A percentile compares a stretch with the other conserved stretches of the same genome.
Evolutionary conservation across 2,888 invertebrate species (phyloP).

Genomic region (Yponomeuta cagnagella): DNA sequence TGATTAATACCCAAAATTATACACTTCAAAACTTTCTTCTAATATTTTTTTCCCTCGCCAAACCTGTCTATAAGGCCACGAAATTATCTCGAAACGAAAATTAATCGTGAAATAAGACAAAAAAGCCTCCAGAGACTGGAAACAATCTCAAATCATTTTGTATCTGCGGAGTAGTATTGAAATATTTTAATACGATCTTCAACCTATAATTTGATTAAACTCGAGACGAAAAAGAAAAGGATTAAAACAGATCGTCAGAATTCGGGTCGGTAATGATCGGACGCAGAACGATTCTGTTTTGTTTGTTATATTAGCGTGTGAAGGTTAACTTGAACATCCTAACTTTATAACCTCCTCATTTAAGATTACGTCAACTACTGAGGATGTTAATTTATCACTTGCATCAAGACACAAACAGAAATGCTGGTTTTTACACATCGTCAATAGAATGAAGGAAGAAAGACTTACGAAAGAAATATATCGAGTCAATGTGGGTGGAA

Average conservation of each 20-base stretch:
- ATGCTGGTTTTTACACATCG: no score
- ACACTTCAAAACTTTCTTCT: constrained; percentile 17
- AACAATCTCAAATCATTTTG: constrained; percentile 51
- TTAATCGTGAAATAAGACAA: constrained; percentile 58
- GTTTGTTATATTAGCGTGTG: constrained; percentile 57
- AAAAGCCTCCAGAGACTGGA: constrained; percentile 34
- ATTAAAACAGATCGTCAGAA: constrained; percentile 69
- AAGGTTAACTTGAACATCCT: constrained; percentile 43
- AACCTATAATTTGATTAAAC: constrained; percentile 76
- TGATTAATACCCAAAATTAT: constrained; percentile 15
- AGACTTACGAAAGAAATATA: no score
- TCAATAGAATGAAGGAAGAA: no score
- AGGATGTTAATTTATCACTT: not conserved
- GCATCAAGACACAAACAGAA: no score
- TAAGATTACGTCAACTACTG: not conserved
- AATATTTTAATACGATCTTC: constrained; percentile 68
- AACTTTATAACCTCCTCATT: constrained; percentile 29
- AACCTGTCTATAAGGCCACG: constrained; percentile 55
- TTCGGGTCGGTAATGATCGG: constrained; percentile 70
- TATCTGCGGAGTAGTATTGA: constrained; percentile 65
- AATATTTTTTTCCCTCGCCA: constrained; percentile 31
- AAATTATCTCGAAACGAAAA: constrained; percentile 61
- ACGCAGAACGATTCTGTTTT: constrained; percentile 50
- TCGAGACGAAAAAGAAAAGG: constrained; percentile 64
- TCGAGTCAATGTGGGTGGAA: no score